Base-by-base conservation (phyloP, 1,140 invertebrate species). In the Lineus longissimus region DNA sequence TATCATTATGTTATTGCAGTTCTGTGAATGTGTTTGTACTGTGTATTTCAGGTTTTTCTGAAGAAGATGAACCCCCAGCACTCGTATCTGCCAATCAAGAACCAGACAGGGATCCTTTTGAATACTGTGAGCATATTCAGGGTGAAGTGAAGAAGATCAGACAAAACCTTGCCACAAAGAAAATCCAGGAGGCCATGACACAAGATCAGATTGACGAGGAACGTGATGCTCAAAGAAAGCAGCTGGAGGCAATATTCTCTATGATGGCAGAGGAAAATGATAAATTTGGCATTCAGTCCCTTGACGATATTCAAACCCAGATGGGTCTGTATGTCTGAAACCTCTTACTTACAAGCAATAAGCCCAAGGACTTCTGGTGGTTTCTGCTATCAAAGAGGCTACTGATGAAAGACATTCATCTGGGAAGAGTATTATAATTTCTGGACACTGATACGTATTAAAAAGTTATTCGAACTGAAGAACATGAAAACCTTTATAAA, bases 111-210 rank as follows among this genome's bases (percentile, higher is more conserved):
- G 79, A 81, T 64, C 77, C 79, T 25, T 59, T 78, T 33, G 67
- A 76, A 27, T 81, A 74, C 61, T 77, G 74, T 69, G 73, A 76
- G 55, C 79, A 81, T 65, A 79, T 79, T 61, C 79, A 77, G 40
- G 72, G 76, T 65, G 77, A 81, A 63, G 73, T 79, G 41, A 79
- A 79, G 55, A 73, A 73, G 54, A 76, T 74, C 6, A 66, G 76
- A 51, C 73, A 76, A n/a, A 60, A 69, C 30, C 71, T 75, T 2
- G 69, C 79, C 0, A 70, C 68, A 4, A 71, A 74, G 61, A 71
- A 75, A 57, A 74, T 79, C 41, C 55, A 70, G 17, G 69, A 76
- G 51, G 63, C 66, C 19, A 64, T 81, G 33, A 72, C 75, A n/a
- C 45, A 65, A 13, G 73, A 81, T 29, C 73, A 79, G 43, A 61